phyloP scores from a whole-genome alignment of 2,113 vertebrate genomes.

The Paradoxurus hermaphroditus region DNA sequence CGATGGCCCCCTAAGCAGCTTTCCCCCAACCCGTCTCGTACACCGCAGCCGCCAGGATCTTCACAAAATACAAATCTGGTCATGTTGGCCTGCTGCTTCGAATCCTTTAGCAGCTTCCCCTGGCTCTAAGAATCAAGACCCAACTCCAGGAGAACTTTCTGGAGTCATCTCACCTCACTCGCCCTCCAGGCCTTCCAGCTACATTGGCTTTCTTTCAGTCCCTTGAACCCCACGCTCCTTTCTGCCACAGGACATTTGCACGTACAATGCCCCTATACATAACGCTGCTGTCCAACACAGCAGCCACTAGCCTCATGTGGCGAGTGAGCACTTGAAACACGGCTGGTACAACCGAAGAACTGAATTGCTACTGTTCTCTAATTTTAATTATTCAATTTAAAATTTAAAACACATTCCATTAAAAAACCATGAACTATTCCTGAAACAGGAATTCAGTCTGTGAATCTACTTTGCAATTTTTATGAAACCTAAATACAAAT shows the following conservation, averaged over 20 bases:
- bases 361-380: neutral
- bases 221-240: neutral
- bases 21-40: neutral
- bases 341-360: neutral
- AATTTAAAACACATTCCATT: neutral
- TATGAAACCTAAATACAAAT: neutral
- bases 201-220: neutral
- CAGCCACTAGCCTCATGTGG: neutral
- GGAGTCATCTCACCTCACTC: neutral
- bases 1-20: neutral
- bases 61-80: neutral
- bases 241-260: constrained; percentile 35
- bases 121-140: neutral
- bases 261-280: neutral
- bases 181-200: neutral
- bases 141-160: neutral
- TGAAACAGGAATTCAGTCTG: neutral
- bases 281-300: neutral
- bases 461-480: constrained; percentile 9
- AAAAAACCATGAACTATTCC: neutral
- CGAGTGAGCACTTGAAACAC: neutral
- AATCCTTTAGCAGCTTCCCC: neutral
- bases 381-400: neutral
- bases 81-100: neutral
- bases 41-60: neutral